Conservation (phyloP, 2,113 vertebrate genomes). For the Leuciscus idus region DNA sequence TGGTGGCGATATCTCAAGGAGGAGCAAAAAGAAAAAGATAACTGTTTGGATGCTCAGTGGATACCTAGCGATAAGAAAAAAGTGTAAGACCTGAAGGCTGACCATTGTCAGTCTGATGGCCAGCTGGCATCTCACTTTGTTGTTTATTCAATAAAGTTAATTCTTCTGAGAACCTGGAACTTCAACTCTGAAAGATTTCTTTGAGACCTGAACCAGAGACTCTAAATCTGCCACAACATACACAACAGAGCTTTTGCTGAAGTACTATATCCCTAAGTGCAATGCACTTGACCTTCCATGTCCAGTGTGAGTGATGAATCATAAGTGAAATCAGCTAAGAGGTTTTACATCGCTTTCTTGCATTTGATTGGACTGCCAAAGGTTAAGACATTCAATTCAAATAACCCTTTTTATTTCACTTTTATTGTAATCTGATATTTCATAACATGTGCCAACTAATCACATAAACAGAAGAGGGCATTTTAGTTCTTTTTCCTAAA, state of each 20-base stretch:
- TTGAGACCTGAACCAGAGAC: no score
- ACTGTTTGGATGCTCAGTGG: no score
- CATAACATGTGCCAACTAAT: neutral
- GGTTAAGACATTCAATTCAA: neutral
- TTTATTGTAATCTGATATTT: neutral
- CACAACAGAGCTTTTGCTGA: neutral
- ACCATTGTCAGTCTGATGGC: no score
- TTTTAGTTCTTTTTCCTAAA: neutral
- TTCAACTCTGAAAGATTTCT: no score
- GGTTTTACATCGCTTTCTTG: neutral
- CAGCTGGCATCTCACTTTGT: no score
- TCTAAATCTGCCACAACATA: no score
- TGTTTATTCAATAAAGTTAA: no score
- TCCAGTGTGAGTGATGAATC: conserved; percentile 4
- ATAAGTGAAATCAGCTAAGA: neutral
- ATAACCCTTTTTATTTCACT: neutral
- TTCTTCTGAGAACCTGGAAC: no score
- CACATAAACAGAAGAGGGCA: neutral
- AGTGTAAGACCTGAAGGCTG: no score
- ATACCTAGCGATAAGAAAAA: no score
- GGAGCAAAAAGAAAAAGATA: no score
- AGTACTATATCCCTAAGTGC: neutral
- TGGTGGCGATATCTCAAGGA: no score
- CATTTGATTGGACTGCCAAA: conserved; percentile 1
- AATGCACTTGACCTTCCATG: conserved; percentile 15